Evolutionary conservation across 1,140 invertebrate species (phyloP).

Genomic region (Ericerus pela): DNA sequence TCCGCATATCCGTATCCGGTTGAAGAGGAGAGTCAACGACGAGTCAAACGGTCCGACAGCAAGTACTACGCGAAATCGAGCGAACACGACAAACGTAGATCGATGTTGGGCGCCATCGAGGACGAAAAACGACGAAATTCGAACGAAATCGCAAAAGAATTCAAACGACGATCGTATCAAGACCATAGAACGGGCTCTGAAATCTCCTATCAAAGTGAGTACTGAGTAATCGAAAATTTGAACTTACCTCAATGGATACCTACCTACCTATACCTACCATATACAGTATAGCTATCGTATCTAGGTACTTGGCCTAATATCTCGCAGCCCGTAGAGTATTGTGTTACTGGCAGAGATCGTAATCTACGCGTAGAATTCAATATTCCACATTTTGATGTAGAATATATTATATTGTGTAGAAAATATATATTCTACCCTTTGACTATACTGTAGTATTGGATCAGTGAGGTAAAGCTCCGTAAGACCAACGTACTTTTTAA

Average conservation of each 20-base stretch:
- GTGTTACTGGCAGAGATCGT: no score
- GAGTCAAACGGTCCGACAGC: slow-evolving; percentile 4
- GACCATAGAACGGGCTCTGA: slow-evolving; percentile 19
- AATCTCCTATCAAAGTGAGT: slow-evolving; percentile 5
- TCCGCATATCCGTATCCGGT: neutral
- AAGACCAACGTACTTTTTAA: no score
- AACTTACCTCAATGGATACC: slow-evolving; percentile 38
- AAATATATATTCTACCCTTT: no score
- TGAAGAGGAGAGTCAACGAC: slow-evolving; percentile 10
- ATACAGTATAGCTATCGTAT: no score
- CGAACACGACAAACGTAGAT: slow-evolving; percentile 15
- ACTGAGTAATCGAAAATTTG: slow-evolving; percentile 35
- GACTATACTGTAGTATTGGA: no score
- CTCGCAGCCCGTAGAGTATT: no score
- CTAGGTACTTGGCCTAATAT: no score
- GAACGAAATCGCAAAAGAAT: slow-evolving; percentile 33
- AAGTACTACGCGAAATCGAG: slow-evolving; percentile 2
- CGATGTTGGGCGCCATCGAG: slow-evolving; percentile 32
- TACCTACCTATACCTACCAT: no score
- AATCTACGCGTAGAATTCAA: no score
- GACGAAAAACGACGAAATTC: slow-evolving; percentile 32
- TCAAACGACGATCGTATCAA: slow-evolving; percentile 32
- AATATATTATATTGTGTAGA: no score
- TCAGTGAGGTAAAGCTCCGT: no score
- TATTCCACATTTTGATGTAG: no score